A percentile compares a stretch with the other conserved stretches of the same genome.
These are phyloP conservation scores for Bungarus multicinctus DNA, from an alignment of 2,113 vertebrate genomes.

Conservation along the genomic window DNA sequence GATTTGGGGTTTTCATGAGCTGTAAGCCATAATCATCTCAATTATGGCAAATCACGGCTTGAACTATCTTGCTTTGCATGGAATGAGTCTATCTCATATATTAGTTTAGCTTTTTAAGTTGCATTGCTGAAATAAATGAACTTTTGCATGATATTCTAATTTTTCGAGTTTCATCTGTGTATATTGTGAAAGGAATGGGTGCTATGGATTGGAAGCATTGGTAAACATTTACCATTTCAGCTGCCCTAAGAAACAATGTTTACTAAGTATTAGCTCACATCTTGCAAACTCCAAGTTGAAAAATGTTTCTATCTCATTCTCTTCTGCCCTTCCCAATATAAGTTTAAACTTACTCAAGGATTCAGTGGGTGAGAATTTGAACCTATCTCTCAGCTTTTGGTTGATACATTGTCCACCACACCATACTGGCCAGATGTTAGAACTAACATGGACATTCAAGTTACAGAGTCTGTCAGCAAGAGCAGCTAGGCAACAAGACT, in stretches of 20 bases:
- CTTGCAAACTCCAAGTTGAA: neutral
- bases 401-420: neutral
- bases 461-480: neutral
- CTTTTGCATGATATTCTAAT: too few relatives aligned
- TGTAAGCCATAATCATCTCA: too few relatives aligned
- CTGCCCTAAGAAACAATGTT: neutral
- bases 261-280: neutral
- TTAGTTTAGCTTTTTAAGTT: too few relatives aligned
- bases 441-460: neutral
- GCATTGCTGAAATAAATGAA: too few relatives aligned
- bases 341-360: neutral
- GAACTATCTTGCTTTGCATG: too few relatives aligned
- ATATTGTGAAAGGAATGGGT: neutral
- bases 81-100: too few relatives aligned
- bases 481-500: neutral
- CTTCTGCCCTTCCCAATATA: neutral
- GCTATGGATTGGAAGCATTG: neutral
- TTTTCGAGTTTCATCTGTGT: too few relatives aligned
- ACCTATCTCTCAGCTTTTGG: neutral
- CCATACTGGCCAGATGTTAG: neutral
- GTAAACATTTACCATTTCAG: neutral
- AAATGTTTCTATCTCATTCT: neutral
- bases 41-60: too few relatives aligned
- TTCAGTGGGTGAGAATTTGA: neutral
- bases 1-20: too few relatives aligned